These are phyloP conservation scores for Physocephala rufipes DNA, from an alignment of 2,888 invertebrate genomes.

Conservation along the genomic window DNA sequence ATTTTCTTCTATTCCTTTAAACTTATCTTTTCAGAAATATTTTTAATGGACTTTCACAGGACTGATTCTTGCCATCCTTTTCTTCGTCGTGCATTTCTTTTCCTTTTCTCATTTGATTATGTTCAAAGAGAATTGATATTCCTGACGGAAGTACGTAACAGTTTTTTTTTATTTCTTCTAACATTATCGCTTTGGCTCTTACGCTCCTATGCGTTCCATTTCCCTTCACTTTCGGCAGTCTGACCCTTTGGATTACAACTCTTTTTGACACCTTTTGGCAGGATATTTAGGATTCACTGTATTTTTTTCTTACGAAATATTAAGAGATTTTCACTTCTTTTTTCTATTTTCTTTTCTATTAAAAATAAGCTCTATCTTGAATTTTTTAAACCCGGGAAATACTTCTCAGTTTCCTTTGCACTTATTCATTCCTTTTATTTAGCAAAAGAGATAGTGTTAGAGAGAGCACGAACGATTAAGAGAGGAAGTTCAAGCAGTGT, in stretches of 20 bases:
- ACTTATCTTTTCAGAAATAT: no score
- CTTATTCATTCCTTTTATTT: neutral
- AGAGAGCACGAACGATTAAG: no score
- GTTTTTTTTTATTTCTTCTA: neutral
- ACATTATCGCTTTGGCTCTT: neutral
- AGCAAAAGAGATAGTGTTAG: no score
- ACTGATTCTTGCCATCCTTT: no score
- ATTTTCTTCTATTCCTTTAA: constrained; percentile 14
- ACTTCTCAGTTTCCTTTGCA: neutral
- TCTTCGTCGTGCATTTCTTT: no score
- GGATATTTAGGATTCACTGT: neutral
- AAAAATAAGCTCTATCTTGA: no score
- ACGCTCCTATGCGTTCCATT: neutral
- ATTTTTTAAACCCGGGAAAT: no score
- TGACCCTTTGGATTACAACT: neutral
- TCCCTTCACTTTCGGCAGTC: neutral
- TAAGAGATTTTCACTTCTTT: neutral
- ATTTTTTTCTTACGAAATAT: neutral
- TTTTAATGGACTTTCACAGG: no score
- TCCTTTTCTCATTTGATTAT: no score
- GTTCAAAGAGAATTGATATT: no score
- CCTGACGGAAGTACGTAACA: no score
- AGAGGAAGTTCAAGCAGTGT: neutral
- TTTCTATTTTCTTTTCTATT: no score
- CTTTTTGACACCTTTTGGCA: neutral